These are phyloP conservation scores for Neopipo cinnamomea DNA, from an alignment of 2,113 vertebrate genomes.

Conservation along the genomic window DNA sequence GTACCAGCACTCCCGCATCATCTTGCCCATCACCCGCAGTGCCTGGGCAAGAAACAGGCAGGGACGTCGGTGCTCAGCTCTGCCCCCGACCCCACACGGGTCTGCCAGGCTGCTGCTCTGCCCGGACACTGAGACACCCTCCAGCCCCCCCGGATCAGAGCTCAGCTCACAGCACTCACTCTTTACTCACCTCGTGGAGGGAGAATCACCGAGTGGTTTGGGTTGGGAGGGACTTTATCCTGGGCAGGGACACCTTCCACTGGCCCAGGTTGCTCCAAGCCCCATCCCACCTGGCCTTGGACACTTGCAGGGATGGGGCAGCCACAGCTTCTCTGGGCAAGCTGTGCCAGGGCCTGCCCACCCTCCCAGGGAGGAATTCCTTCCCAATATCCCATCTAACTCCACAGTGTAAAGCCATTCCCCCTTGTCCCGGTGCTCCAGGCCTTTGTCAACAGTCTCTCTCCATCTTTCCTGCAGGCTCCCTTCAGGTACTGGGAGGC, in stretches of 20 bases:
- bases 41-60: conserved; percentile 71
- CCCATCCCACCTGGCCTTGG: fast-evolving
- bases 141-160: not conserved
- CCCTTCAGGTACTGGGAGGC: not conserved
- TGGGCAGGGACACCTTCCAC: not conserved
- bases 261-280: not conserved
- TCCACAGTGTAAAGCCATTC: not conserved
- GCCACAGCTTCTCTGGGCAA: not conserved
- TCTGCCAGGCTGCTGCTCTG: not conserved
- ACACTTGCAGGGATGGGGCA: not conserved
- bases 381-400: not conserved
- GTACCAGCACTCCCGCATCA: conserved; percentile 99
- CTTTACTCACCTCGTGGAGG: fast-evolving
- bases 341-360: not conserved
- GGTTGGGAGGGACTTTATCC: not conserved
- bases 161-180: fast-evolving
- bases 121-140: fast-evolving
- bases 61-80: not conserved
- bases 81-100: fast-evolving
- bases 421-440: too few species aligned
- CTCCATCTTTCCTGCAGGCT: not conserved
- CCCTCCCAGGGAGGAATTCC: not conserved
- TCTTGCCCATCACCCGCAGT: conserved; percentile 95
- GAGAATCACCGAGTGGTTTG: not conserved
- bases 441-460: not conserved